Evolutionary conservation across 2,113 vertebrate genomes (phyloP).

Genomic region (Eurystomus gularis): DNA sequence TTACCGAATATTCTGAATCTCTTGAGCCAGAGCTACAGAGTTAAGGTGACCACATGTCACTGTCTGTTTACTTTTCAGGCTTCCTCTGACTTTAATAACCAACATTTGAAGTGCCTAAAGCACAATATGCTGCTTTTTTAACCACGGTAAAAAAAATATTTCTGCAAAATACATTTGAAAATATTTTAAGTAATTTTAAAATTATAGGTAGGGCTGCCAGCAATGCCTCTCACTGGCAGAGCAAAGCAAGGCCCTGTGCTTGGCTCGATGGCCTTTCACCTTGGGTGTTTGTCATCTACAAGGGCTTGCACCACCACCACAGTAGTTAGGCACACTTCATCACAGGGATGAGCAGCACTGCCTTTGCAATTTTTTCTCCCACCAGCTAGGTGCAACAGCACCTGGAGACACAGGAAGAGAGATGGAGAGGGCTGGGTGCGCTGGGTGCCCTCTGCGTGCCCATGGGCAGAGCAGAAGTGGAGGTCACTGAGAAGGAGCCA

Average conservation of each 20-base stretch:
- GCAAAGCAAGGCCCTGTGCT: neutral
- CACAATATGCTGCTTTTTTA: neutral
- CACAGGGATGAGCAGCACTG: neutral
- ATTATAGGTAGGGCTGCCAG: neutral
- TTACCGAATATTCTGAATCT: neutral
- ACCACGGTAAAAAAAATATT: neutral
- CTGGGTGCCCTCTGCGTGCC: neutral
- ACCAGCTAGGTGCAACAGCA: neutral
- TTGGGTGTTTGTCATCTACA: neutral
- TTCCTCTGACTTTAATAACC: constrained; percentile 48
- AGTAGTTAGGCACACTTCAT: neutral
- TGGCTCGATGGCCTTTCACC: neutral
- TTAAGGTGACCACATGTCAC: constrained; percentile 7
- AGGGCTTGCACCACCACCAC: neutral
- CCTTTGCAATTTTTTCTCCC: neutral
- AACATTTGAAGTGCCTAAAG: neutral
- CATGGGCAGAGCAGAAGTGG: neutral
- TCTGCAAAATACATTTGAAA: neutral
- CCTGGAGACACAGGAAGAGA: neutral
- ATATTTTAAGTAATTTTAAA: neutral
- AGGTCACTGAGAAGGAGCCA: neutral
- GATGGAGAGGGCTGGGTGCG: neutral
- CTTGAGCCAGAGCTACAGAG: neutral
- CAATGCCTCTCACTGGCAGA: neutral
- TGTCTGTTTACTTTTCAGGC: constrained; percentile 34